These are phyloP conservation scores for Diploptera punctata DNA, from an alignment of 2,888 invertebrate genomes.

Conservation along the genomic window DNA sequence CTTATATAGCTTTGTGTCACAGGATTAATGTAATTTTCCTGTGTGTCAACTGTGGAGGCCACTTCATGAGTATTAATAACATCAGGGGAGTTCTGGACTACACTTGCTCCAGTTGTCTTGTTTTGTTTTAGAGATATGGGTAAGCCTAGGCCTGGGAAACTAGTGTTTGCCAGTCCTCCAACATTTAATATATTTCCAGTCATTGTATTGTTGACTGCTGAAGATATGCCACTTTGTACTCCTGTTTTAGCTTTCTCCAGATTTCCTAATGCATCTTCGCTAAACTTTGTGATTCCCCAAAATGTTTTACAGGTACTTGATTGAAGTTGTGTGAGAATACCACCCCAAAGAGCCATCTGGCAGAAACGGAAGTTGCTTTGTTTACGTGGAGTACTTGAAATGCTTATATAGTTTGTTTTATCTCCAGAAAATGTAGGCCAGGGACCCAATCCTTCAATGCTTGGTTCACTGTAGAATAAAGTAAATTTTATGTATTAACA, in stretches of 20 bases:
- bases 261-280: slow-evolving; percentile 15
- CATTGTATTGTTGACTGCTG: not conserved
- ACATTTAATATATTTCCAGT: not conserved
- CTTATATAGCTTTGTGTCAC: slow-evolving; percentile 1
- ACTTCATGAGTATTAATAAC: too few relatives aligned
- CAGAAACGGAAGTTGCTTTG: slow-evolving; percentile 58
- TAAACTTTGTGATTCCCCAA: slow-evolving; percentile 14
- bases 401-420: slow-evolving; percentile 62
- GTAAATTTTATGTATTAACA: too few relatives aligned
- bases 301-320: slow-evolving; percentile 58
- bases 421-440: slow-evolving; percentile 55
- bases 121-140: too few relatives aligned
- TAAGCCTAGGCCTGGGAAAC: too few relatives aligned
- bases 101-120: not conserved
- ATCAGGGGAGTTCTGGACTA: not conserved
- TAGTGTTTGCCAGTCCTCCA: not conserved
- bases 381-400: slow-evolving; percentile 58
- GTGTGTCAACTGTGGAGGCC: not conserved
- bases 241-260: not conserved
- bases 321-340: slow-evolving; percentile 63
- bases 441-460: too few relatives aligned
- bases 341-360: slow-evolving; percentile 73
- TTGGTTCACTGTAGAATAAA: too few relatives aligned
- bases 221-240: not conserved
- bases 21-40: not conserved